phyloP scores from a whole-genome alignment of 2,797 vertebrate genomes.

The Limosa lapponica region DNA sequence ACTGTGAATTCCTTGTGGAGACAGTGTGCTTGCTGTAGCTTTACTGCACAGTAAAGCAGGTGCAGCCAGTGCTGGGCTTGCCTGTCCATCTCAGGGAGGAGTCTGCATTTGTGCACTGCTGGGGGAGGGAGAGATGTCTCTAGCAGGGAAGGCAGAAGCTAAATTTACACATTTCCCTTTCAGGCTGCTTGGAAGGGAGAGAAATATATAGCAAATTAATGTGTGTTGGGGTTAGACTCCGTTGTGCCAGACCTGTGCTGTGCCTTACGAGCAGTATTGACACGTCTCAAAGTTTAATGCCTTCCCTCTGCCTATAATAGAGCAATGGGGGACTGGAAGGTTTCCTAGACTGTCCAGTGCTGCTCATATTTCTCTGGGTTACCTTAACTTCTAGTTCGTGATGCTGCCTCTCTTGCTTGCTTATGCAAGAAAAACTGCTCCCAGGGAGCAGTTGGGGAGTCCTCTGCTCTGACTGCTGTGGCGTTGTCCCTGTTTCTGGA shows the following conservation, averaged over 20 bases:
- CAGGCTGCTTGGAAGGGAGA: not conserved
- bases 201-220: not conserved
- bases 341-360: not conserved
- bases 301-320: not conserved
- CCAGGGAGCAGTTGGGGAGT: not conserved
- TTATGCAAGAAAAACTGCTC: not conserved
- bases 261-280: not conserved
- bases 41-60: slow-evolving; percentile 2
- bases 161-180: not conserved
- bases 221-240: not conserved
- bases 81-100: not conserved
- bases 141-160: slow-evolving; percentile 6
- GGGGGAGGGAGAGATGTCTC: not conserved
- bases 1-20: slow-evolving; percentile 14
- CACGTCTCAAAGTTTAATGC: not conserved
- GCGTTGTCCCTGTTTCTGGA: not conserved
- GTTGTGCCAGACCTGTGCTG: not conserved
- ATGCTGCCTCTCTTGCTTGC: not conserved
- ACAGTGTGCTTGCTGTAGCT: not conserved
- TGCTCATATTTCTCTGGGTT: not conserved
- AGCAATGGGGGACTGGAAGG: not conserved
- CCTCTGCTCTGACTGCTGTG: not conserved
- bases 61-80: slow-evolving; percentile 8
- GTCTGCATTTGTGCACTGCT: not conserved
- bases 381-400: not conserved